These are phyloP conservation scores for Carettochelys insculpta DNA, from an alignment of 2,113 vertebrate genomes.

Conservation along the genomic window DNA sequence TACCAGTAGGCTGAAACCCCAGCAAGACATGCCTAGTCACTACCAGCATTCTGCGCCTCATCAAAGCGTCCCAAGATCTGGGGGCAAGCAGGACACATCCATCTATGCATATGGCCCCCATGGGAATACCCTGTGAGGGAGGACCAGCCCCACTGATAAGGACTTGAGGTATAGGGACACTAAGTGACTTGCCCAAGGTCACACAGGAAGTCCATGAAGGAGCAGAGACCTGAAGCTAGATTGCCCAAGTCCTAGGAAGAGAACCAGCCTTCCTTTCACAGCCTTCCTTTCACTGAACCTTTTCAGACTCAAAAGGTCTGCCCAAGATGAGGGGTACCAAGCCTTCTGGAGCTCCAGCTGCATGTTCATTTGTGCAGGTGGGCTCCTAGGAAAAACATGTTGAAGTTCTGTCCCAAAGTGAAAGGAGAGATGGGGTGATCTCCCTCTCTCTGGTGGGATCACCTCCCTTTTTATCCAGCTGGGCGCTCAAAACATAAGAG, in stretches of 20 bases:
- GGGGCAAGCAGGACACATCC: background rate
- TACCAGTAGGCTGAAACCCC: background rate
- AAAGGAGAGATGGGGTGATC: background rate
- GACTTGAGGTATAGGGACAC: background rate
- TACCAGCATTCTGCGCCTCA: background rate
- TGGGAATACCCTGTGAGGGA: too few relatives aligned
- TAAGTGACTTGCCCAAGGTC: background rate
- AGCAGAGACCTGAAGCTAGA: background rate
- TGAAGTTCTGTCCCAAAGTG: background rate
- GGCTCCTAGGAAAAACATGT: background rate
- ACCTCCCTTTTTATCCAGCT: background rate
- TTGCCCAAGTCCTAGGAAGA: background rate
- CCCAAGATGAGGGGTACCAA: background rate
- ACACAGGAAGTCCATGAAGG: background rate
- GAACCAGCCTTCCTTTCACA: too few relatives aligned
- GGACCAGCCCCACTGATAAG: background rate
- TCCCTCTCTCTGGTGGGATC: background rate
- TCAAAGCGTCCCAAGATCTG: background rate
- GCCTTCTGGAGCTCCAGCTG: too few relatives aligned
- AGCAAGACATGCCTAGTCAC: background rate
- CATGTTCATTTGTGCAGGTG: background rate
- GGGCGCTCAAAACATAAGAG: background rate
- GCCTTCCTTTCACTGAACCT: too few relatives aligned
- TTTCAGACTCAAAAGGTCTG: background rate
- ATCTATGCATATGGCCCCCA: background rate